phyloP scores from a whole-genome alignment of 23 tunicate species.

The Styela clava region DNA sequence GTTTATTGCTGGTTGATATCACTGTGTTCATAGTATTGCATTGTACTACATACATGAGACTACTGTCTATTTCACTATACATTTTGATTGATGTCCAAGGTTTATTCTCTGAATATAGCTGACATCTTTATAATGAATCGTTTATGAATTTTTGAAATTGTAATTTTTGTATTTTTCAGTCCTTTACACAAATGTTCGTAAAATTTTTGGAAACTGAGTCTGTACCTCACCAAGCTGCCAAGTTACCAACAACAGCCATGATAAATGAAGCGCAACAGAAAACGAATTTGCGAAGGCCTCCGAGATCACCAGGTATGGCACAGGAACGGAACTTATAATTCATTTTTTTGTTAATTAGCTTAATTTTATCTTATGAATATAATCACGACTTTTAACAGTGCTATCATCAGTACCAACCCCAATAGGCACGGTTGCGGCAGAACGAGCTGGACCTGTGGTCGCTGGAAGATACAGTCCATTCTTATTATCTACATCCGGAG shows the following conservation, averaged over 20 bases:
- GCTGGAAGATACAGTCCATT: slow-evolving; percentile 92
- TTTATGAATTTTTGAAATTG: too few species aligned
- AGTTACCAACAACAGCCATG: slow-evolving; percentile 71
- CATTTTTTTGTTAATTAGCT: too few species aligned
- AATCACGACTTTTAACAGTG: background rate
- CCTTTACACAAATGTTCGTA: slow-evolving; percentile 86
- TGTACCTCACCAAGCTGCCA: slow-evolving; percentile 42
- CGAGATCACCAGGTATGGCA: slow-evolving; percentile 4
- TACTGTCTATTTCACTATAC: too few species aligned
- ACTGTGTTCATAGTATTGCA: too few species aligned
- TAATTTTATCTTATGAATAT: too few species aligned
- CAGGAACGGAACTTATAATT: too few species aligned
- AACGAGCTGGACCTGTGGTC: slow-evolving; percentile 35
- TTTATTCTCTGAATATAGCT: too few species aligned
- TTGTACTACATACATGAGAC: too few species aligned
- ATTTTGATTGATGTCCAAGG: too few species aligned
- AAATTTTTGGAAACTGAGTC: slow-evolving; percentile 89
- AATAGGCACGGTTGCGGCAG: slow-evolving; percentile 11
- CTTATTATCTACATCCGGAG: slow-evolving; percentile 23
- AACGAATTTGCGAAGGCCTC: slow-evolving; percentile 42
- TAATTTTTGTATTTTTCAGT: slow-evolving; percentile 39
- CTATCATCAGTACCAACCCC: slow-evolving; percentile 25
- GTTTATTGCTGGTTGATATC: too few species aligned
- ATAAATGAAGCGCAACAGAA: slow-evolving; percentile 59
- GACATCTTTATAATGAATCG: too few species aligned